Conservation (phyloP, 2,113 vertebrate genomes). For the Vulpes vulpes region DNA sequence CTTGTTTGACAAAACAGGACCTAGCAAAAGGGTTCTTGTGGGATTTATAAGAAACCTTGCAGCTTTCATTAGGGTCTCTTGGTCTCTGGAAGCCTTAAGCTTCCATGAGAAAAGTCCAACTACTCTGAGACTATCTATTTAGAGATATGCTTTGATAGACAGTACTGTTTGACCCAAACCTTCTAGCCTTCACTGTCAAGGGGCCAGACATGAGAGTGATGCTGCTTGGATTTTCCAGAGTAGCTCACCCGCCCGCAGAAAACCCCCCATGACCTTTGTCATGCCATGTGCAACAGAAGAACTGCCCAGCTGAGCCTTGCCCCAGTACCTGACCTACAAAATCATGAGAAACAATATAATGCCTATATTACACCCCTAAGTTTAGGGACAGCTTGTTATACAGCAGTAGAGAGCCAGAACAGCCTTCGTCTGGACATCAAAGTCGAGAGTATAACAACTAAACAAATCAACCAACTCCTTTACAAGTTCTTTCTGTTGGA, state of each 20-base stretch:
- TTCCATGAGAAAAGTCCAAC: neutral
- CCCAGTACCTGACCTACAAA: neutral
- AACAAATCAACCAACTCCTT: neutral
- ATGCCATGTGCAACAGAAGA: neutral
- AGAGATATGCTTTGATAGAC: neutral
- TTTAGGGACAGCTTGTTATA: neutral
- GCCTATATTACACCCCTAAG: neutral
- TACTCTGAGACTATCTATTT: neutral
- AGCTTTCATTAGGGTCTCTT: neutral
- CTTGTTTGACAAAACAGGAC: neutral
- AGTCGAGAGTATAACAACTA: neutral
- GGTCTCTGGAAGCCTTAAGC: neutral
- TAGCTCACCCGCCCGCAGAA: neutral
- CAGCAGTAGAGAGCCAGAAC: neutral
- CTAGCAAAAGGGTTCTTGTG: neutral
- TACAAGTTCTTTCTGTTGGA: slow-evolving; percentile 1
- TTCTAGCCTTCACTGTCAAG: neutral
- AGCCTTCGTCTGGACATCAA: neutral
- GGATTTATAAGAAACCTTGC: neutral
- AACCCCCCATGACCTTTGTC: neutral
- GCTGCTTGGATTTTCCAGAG: neutral
- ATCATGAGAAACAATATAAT: neutral
- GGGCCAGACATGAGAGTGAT: neutral
- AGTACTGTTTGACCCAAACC: neutral
- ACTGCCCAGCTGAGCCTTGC: neutral